A percentile compares a stretch with the other conserved stretches of the same genome.
phyloP scores from a whole-genome alignment of 2,888 invertebrate genomes.

The Drosophila engyochracea region DNA sequence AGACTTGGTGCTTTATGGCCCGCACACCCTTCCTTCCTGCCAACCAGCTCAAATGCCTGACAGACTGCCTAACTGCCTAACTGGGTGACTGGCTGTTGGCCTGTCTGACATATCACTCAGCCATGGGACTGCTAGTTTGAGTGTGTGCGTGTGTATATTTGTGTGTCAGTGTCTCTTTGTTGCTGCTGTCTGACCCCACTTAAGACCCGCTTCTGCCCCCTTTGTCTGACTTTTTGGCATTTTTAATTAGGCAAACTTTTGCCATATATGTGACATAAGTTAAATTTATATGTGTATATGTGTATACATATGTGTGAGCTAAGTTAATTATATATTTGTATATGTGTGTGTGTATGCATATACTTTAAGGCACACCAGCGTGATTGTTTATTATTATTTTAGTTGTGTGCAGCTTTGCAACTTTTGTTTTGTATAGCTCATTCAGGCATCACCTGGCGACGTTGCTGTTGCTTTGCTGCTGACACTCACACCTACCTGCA shows the following conservation, averaged over 20 bases:
- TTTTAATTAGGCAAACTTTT: conserved; percentile 77
- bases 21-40: conserved; percentile 1
- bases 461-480: conserved; percentile 27
- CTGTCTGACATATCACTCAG: conserved; percentile 55
- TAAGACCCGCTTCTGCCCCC: conserved; percentile 31
- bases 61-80: neutral
- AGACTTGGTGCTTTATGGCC: conserved; percentile 52
- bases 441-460: conserved; percentile 59
- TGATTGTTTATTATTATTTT: conserved; percentile 32
- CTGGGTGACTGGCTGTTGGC: conserved; percentile 31
- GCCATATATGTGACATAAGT: conserved; percentile 48
- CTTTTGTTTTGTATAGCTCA: conserved; percentile 67
- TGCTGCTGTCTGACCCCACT: conserved; percentile 57
- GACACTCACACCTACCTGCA: conserved; percentile 22
- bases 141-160: conserved; percentile 2
- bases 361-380: conserved; percentile 9
- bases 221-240: conserved; percentile 76
- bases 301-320: neutral
- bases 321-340: neutral
- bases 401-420: conserved; percentile 49
- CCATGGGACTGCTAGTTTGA: conserved; percentile 15
- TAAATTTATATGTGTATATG: conserved; percentile 27
- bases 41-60: neutral
- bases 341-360: neutral
- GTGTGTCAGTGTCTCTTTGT: conserved; percentile 43